Evolutionary conservation across 2,888 invertebrate species (phyloP).

Genomic region (Dolichopus griseipennis): DNA sequence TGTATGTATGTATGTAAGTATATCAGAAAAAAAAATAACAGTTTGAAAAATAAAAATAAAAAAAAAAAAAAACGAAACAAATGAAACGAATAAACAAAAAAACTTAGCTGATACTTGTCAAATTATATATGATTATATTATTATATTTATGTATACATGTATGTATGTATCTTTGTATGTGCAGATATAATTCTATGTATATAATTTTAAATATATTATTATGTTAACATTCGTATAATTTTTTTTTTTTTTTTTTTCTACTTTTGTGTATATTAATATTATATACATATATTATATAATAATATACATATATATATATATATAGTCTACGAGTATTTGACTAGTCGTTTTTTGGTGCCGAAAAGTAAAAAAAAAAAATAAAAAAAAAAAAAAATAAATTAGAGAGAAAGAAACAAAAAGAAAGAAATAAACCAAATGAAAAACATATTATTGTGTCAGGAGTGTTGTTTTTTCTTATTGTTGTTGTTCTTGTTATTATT

Average conservation of each 20-base stretch:
- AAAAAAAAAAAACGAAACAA: no score
- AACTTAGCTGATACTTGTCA: neutral
- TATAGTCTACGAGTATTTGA: conserved; percentile 2
- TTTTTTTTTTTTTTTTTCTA: no score
- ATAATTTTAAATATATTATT: no score
- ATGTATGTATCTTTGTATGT: no score
- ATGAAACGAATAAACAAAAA: no score
- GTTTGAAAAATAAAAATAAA: neutral
- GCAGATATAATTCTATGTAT: no score
- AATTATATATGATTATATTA: neutral
- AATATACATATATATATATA: neutral
- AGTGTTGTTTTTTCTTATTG: neutral
- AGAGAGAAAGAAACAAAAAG: neutral
- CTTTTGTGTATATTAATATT: no score
- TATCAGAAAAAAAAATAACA: neutral
- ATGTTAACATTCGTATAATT: neutral
- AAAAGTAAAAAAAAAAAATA: neutral
- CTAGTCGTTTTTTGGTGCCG: neutral
- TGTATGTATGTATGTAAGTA: neutral
- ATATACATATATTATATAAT: no score
- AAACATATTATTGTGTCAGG: conserved; percentile 6
- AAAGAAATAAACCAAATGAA: neutral
- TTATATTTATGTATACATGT: neutral
- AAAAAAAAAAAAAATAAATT: neutral
- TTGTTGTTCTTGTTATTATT: no score